Evolutionary conservation across 2,797 vertebrate species (phyloP).

Genomic region (Lemur catta): DNA sequence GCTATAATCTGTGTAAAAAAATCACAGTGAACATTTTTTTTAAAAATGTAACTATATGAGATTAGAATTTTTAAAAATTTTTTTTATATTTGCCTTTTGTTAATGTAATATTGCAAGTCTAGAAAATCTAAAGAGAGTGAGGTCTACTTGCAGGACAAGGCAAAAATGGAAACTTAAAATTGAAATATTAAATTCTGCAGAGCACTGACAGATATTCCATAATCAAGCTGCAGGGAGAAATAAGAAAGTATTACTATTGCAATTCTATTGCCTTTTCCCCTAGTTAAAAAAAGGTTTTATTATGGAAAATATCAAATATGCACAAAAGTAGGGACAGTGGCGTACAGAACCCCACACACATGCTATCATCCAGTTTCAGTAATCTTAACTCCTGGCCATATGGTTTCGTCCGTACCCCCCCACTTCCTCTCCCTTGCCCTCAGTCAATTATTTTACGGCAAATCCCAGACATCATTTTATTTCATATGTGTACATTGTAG

Average conservation of each 20-base stretch:
- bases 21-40: neutral
- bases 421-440: no score
- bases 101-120: neutral
- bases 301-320: neutral
- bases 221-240: neutral
- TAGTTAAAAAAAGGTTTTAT: neutral
- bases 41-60: neutral
- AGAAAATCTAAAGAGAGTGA: neutral
- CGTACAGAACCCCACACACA: rapidly evolving
- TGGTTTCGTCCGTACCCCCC: no score
- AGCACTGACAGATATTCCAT: neutral
- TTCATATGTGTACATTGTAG: neutral
- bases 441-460: neutral
- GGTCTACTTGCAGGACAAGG: neutral
- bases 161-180: neutral
- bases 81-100: neutral
- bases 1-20: neutral
- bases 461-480: neutral
- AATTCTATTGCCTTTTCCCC: neutral
- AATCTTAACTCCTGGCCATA: neutral
- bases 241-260: neutral
- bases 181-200: neutral
- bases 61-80: neutral
- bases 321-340: neutral
- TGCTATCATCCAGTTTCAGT: neutral